A percentile compares a stretch with the other conserved stretches of the same genome.
phyloP scores from a whole-genome alignment of 2,888 invertebrate species.

The Drosophila mayaguana region DNA sequence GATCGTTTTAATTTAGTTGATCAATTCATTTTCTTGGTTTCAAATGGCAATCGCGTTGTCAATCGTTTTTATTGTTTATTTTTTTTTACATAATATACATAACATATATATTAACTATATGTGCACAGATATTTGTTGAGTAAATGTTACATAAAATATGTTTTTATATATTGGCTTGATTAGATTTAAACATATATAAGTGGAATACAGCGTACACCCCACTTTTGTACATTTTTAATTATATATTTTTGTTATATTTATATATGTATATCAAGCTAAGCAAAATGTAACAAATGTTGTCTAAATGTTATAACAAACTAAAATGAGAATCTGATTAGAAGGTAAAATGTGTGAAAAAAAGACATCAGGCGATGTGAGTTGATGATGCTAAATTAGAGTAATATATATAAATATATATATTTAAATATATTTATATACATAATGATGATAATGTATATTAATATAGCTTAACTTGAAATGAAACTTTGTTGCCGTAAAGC shows the following conservation, averaged over 20 bases:
- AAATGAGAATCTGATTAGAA: slow-evolving; percentile 41
- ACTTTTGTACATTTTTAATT: slow-evolving; percentile 38
- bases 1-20: not conserved
- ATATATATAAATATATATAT: slow-evolving; percentile 1
- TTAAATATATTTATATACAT: slow-evolving; percentile 5
- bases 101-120: slow-evolving; percentile 34
- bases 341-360: not conserved
- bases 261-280: slow-evolving; percentile 52
- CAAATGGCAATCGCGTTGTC: slow-evolving; percentile 32
- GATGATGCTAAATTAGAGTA: slow-evolving; percentile 3
- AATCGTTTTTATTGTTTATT: slow-evolving; percentile 7
- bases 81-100: slow-evolving; percentile 29
- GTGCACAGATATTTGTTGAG: slow-evolving; percentile 39
- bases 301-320: slow-evolving; percentile 59
- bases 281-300: slow-evolving; percentile 72
- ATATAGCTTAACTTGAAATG: slow-evolving; percentile 25
- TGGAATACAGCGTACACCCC: not conserved
- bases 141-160: slow-evolving; percentile 35
- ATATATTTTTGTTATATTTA: not conserved
- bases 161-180: slow-evolving; percentile 34
- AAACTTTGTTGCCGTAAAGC: slow-evolving; percentile 45
- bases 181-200: slow-evolving; percentile 19
- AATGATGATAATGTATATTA: slow-evolving; percentile 1
- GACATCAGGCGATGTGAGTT: not conserved
- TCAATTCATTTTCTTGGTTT: slow-evolving; percentile 44